Conservation (phyloP, 2,888 invertebrate species). For the Ophion ventricosus region DNA sequence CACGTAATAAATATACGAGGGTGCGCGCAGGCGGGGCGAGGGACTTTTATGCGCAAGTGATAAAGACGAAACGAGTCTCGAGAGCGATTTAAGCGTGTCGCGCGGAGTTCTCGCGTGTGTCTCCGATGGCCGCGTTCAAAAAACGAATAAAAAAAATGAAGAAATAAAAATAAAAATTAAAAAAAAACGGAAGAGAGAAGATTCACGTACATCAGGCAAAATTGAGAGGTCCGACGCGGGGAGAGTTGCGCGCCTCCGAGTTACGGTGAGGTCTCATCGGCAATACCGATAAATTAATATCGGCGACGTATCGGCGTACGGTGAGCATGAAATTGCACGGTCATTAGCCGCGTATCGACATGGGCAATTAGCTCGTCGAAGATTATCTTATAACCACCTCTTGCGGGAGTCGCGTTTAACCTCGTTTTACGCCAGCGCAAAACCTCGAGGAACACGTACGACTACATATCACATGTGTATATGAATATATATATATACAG, state of each 20-base stretch:
- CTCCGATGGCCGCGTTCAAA: constrained; percentile 28
- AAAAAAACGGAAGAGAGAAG: constrained; percentile 32
- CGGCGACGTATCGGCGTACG: constrained; percentile 67
- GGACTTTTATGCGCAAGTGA: constrained; percentile 30
- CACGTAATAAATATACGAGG: constrained; percentile 50
- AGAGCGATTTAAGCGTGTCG: constrained; percentile 58
- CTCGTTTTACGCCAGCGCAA: constrained; percentile 52
- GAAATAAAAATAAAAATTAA: constrained; percentile 40
- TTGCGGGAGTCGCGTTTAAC: constrained; percentile 62
- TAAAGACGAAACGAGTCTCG: constrained; percentile 47
- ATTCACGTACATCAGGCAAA: constrained; percentile 69
- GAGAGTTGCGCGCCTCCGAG: constrained; percentile 25
- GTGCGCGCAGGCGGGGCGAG: neutral
- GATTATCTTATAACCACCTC: constrained; percentile 69
- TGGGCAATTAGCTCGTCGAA: constrained; percentile 72
- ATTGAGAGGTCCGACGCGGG: constrained; percentile 59
- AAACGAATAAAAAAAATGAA: constrained; percentile 12
- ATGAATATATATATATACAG: neutral
- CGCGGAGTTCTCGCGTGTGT: constrained; percentile 45
- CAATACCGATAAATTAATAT: constrained; percentile 68
- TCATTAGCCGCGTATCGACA: constrained; percentile 71
- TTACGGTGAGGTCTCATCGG: constrained; percentile 49
- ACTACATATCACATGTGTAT: constrained; percentile 14
- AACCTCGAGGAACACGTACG: constrained; percentile 34
- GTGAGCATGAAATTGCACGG: constrained; percentile 72